Percentiles rank a stretch among this genome's conserved stretches.
These are phyloP conservation scores for Lasiurus borealis DNA, from an alignment of 2,113 vertebrate genomes.

Conservation along the genomic window DNA sequence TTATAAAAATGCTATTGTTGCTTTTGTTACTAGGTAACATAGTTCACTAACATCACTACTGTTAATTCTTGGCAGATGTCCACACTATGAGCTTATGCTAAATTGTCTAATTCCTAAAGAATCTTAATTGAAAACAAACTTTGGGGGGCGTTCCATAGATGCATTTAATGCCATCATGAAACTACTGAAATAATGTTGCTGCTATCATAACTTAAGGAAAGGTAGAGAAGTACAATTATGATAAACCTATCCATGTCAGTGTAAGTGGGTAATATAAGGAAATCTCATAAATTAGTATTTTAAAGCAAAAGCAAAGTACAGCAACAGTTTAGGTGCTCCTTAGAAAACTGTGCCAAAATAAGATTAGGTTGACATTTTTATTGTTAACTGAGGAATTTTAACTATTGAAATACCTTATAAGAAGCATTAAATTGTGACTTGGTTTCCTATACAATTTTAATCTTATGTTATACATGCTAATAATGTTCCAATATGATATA, in stretches of 20 bases:
- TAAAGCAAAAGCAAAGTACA: not conserved
- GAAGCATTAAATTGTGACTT: not conserved
- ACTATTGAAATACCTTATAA: not conserved
- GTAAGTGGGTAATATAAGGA: not conserved
- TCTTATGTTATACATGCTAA: not conserved
- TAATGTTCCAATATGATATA: not conserved
- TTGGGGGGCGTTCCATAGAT: slow-evolving; percentile 50
- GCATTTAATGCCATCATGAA: slow-evolving; percentile 54
- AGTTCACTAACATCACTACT: slow-evolving; percentile 65
- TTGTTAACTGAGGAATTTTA: slow-evolving; percentile 30
- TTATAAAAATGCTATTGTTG: slow-evolving; percentile 60
- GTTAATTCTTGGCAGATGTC: slow-evolving; percentile 70
- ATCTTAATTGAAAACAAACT: slow-evolving; percentile 78
- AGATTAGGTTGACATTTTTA: not conserved
- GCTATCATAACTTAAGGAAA: slow-evolving; percentile 23
- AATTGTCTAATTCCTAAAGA: slow-evolving; percentile 73
- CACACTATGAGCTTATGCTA: slow-evolving; percentile 68
- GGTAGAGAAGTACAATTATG: not conserved
- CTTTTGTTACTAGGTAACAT: slow-evolving; percentile 76
- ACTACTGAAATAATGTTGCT: slow-evolving; percentile 45
- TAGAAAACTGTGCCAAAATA: not conserved
- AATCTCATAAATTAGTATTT: not conserved
- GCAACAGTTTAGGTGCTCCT: not conserved
- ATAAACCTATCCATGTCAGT: not conserved
- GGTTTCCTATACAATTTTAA: not conserved